Base-by-base conservation (phyloP, 2,113 vertebrate genomes). In the Pseudorhombus dupliciocellatus region DNA sequence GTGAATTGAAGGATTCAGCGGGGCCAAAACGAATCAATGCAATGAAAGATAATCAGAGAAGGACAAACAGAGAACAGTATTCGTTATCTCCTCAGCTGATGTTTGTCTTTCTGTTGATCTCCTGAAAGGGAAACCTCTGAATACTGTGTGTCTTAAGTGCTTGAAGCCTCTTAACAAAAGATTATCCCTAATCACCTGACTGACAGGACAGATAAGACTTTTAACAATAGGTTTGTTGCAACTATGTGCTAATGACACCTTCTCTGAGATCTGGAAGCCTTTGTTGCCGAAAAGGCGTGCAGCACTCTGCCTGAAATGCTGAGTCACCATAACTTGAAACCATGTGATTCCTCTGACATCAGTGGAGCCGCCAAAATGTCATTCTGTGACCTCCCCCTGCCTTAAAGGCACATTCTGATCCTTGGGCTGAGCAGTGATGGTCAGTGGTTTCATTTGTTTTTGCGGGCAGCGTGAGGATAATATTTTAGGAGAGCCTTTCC, bases 151-250 rank as follows among this genome's bases (percentile, higher is more conserved):
- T 61, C 52, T 62, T 20, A 25, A 66, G 30, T 70, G 9, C 44
- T 64, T 48, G 4, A 22, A 57, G n/a, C 73, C 30, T 72, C 37
- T 72, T 56, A 50, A 52, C 40, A 66, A 40, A 61, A 73, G 72
- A 66, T 76, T 58, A 75, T 73, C 44, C 37, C 42, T 58, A 51
- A 51, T 73, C 58, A 18, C 8, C 50, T 58, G 28, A 76, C 68
- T 51, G 55, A 73, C n/a, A 26, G 22, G 9, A 31, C 21, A 73
- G 51, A 63, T 62, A 59, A 63, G 31, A 18, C 22, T n/a, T 56
- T 14, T 48, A 34, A 66, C 64, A 53, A 31, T 10, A 54, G 21
- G 26, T 57, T 54, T 40, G 22, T 73, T 30, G 61, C 11, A 25
- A 30, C 16, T 30, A 15, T 64, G 65, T 50, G n/a, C 21, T 50